These are phyloP conservation scores for Tiphia femorata DNA, from an alignment of 2,888 invertebrate species.

Conservation along the genomic window DNA sequence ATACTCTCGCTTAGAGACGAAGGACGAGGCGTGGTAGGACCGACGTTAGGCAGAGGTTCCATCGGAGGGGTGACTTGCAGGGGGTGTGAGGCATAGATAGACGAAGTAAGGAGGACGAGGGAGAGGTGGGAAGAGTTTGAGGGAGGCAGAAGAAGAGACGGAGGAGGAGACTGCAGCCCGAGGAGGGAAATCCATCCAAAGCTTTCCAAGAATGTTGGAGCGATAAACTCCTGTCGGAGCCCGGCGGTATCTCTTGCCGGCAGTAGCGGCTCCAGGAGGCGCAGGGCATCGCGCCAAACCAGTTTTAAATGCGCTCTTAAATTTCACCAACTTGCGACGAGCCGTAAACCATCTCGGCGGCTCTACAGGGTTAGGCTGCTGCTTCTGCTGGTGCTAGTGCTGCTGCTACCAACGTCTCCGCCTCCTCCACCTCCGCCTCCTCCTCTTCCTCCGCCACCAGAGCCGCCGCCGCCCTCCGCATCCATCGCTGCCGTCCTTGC, in stretches of 20 bases:
- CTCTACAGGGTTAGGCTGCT: constrained; percentile 61
- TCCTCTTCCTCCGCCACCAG: not conserved
- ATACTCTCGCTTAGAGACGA: constrained; percentile 19
- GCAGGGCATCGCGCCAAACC: constrained; percentile 68
- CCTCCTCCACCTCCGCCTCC: not conserved
- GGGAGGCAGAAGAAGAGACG: constrained; percentile 9
- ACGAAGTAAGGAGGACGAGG: not conserved
- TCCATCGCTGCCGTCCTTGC: constrained; percentile 6
- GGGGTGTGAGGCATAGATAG: not conserved
- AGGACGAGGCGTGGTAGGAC: too few species aligned
- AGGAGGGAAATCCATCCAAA: constrained; percentile 65
- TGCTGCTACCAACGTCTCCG: not conserved
- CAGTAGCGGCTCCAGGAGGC: constrained; percentile 60
- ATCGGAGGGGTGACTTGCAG: too few species aligned
- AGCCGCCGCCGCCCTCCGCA: too few species aligned
- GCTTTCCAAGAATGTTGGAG: constrained; percentile 66
- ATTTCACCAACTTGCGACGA: constrained; percentile 66
- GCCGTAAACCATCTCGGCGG: constrained; percentile 67
- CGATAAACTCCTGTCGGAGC: constrained; percentile 67
- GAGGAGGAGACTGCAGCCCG: constrained; percentile 31
- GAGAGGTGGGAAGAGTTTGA: constrained; percentile 6
- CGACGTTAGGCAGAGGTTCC: too few species aligned
- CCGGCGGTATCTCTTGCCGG: constrained; percentile 61
- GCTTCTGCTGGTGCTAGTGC: too few species aligned
- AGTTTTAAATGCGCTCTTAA: constrained; percentile 69